These are phyloP conservation scores for Micrasema minimum DNA, from an alignment of 1,140 invertebrate species.

Conservation along the genomic window DNA sequence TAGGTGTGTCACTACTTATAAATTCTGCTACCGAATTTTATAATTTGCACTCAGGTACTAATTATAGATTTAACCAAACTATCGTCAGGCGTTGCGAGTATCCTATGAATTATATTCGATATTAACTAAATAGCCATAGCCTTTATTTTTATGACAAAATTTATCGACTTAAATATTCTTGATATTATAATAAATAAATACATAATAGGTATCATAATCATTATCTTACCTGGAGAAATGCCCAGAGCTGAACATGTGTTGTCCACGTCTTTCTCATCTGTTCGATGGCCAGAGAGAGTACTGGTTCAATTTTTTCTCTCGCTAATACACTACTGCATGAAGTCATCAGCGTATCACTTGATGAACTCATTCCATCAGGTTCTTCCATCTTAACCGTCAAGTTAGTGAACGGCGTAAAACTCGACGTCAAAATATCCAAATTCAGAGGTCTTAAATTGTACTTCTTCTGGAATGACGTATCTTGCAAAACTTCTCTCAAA, in stretches of 20 bases:
- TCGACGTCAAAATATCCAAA: constrained; percentile 66
- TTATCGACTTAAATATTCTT: too few species aligned
- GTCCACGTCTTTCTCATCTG: constrained; percentile 85
- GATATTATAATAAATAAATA: too few species aligned
- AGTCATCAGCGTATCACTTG: constrained; percentile 57
- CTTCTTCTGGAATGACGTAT: constrained; percentile 84
- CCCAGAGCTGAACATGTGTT: constrained; percentile 84
- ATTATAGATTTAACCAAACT: too few species aligned
- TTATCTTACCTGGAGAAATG: constrained; percentile 83
- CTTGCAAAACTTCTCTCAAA: constrained; percentile 81
- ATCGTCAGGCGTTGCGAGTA: too few species aligned
- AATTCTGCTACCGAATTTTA: too few species aligned
- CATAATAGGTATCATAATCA: too few species aligned
- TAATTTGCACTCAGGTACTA: too few species aligned
- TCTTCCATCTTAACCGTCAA: constrained; percentile 71
- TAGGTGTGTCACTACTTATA: background rate
- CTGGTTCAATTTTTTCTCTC: constrained; percentile 83
- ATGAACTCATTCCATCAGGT: constrained; percentile 59
- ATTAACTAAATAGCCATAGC: too few species aligned
- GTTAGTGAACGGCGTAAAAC: constrained; percentile 68
- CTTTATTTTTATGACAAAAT: too few species aligned
- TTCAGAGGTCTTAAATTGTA: constrained; percentile 82
- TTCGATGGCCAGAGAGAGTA: constrained; percentile 85
- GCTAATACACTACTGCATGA: constrained; percentile 68
- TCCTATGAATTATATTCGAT: too few species aligned